Evolutionary conservation across 2,113 vertebrate species (phyloP), one percentile per base, ranked within the genome.

Genomic region (Grammomys surdaster): DNA sequence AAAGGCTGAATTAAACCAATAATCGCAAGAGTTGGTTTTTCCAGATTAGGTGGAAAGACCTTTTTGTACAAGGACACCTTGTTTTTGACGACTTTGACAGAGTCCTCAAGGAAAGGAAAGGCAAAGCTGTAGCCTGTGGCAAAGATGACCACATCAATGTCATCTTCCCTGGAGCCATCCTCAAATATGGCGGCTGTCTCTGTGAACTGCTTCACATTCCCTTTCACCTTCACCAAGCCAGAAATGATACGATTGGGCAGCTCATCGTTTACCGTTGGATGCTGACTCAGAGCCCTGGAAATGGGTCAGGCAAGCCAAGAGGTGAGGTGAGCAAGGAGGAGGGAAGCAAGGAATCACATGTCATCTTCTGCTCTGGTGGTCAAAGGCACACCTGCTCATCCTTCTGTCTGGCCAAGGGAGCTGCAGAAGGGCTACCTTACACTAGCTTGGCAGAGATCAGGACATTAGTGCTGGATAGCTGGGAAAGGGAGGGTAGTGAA

Each of bases 241-340:
- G 99, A 98, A 46, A 99, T 98, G 94, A 99, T 99, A 82, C 98
- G 98, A 67, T 98, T 99, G 72, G 99, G 99, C 54, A 99, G 98
- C 1, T 99, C 99, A 0, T 99, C 99, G 0, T 99, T 99, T 91
- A 99, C 0, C 0, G 99, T 95, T 0, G 98, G 98, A 26, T 96
- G 98, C 94, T 98, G 98, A 56, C 99, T 96, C 13, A 98, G 0
- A 89, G 98, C 0, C 96, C 99, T 99, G 92, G 31, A 92, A 80
- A 46, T 46, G 10, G 63, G 63, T 87, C 75, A 70, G 67, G 88
- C 69, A 75, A 40, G 93, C 16, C 80, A 95, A 89, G 77, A 78
- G 11, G 36, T 93, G 1, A 92, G 86, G 93, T 81, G 28, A 80
- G n/a, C 72, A 16, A 58, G n/a, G 14, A 28, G 33, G 26, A 4